Base-by-base conservation (phyloP, 2,888 invertebrate species). In the Pandemis heparana region DNA sequence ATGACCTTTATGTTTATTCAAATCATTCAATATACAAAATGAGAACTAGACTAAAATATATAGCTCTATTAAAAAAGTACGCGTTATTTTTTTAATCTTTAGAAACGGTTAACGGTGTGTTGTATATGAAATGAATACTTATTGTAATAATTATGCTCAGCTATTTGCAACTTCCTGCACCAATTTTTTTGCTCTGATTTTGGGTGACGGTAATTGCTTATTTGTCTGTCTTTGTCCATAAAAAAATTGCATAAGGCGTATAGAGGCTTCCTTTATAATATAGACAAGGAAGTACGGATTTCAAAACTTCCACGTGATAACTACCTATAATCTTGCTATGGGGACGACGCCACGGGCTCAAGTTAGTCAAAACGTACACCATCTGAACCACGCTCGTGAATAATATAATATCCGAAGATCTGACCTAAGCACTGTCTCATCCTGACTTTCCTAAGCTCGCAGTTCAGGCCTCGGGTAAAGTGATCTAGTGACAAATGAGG, bases 1-100 rank as follows among this genome's bases (percentile, higher is more conserved):
- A 12, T 59, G 68, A 63, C 72, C 72, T 68, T 73, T 73, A 68
- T 73, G 72, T 48, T 63, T 73, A 72, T 73, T 73, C 56, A 63
- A 48, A 8, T 63, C 68, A 73, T 73, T 68, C 63, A 73, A 48
- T 23, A 43, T 41, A 14, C 18, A 32, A 53, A 60, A 71, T 51
- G 65, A 66, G 51, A n/a, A 48, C 60, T 71, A 43, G 23, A 23
- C 56, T 12, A 56, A 56, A 56, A 53, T 18, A 53, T 51, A 51
- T 8, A 53, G 9, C 4, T 23, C 0, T 56, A 56, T 23, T 62
- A 43, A 5, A 18, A 43, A 12, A 43, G 9, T 23, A 16, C 12
- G 18, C 1, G 18, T 12, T 62, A 4, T 43, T 43, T 43, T 62
- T 39, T 43, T 23, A 39, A 66, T 63, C 46, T 63, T 56, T 23